These are phyloP conservation scores for Apteryx mantelli DNA, from an alignment of 2,113 vertebrate species.

Conservation along the genomic window DNA sequence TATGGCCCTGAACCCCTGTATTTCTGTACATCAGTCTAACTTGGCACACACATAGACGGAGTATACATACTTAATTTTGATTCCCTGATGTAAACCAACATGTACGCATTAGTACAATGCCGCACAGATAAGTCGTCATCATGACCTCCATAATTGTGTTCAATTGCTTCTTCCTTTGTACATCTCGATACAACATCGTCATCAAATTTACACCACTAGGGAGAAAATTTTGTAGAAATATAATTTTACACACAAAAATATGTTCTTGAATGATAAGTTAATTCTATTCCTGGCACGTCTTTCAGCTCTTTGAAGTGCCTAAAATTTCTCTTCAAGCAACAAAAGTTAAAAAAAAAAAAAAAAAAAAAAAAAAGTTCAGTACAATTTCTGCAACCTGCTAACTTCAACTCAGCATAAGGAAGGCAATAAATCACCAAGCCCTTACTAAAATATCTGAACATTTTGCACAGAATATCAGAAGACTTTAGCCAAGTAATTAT, in stretches of 20 bases:
- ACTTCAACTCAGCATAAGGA: neutral
- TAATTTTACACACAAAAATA: neutral
- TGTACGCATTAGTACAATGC: constrained; percentile 98
- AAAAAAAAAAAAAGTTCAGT: neutral
- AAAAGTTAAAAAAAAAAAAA: neutral
- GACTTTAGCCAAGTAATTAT: neutral
- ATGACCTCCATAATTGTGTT: constrained; percentile 97
- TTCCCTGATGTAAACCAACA: constrained; percentile 98
- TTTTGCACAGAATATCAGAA: neutral
- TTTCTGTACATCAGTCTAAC: neutral
- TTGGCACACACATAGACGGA: accelerated
- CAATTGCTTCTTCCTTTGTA: constrained; percentile 98
- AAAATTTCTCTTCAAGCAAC: neutral
- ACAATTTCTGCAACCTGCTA: neutral
- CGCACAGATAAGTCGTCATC: constrained; percentile 97
- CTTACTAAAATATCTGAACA: neutral
- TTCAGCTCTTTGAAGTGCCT: constrained; percentile 2
- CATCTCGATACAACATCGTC: constrained; percentile 97
- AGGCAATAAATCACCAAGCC: neutral
- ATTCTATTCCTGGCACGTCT: neutral
- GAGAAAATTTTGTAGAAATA: neutral
- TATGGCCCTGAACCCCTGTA: neutral
- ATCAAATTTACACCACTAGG: constrained; percentile 98
- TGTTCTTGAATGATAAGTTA: neutral
- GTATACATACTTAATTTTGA: constrained; percentile 92